phyloP scores from a whole-genome alignment of 2,888 invertebrate species.

The Stenchaetothrips biformis region DNA sequence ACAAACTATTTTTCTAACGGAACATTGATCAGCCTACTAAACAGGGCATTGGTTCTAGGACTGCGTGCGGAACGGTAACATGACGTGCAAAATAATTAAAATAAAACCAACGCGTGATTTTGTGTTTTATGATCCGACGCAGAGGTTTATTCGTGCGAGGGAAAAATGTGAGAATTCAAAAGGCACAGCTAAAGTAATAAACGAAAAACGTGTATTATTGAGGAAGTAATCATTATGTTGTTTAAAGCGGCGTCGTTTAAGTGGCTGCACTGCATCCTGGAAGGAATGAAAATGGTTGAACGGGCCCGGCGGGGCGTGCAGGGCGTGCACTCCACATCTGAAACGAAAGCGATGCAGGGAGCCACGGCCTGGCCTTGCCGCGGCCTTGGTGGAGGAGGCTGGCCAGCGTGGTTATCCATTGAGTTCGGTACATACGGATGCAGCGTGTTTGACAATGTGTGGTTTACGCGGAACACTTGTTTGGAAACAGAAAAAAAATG shows the following conservation, averaged over 20 bases:
- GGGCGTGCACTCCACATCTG: no score
- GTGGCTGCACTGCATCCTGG: no score
- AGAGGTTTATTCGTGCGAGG: neutral
- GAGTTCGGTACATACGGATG: neutral
- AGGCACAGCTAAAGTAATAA: no score
- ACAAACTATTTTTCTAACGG: neutral
- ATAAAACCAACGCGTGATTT: neutral
- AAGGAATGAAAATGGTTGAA: no score
- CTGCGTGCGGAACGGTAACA: neutral
- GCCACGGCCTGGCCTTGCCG: no score
- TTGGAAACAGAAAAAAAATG: neutral
- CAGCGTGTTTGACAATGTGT: neutral
- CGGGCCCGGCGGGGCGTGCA: no score
- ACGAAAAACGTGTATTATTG: no score
- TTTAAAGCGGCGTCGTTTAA: no score
- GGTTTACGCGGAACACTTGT: neutral
- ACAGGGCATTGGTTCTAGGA: neutral
- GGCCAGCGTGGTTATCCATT: neutral
- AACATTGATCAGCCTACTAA: neutral
- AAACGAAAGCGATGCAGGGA: no score
- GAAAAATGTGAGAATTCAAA: no score
- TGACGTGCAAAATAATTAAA: neutral
- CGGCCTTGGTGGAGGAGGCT: no score
- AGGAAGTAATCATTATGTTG: no score
- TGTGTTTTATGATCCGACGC: neutral